Evolutionary conservation across 2,888 invertebrate species (phyloP), one percentile per base, ranked within the genome.

Genomic region (Parelbella ahira): DNA sequence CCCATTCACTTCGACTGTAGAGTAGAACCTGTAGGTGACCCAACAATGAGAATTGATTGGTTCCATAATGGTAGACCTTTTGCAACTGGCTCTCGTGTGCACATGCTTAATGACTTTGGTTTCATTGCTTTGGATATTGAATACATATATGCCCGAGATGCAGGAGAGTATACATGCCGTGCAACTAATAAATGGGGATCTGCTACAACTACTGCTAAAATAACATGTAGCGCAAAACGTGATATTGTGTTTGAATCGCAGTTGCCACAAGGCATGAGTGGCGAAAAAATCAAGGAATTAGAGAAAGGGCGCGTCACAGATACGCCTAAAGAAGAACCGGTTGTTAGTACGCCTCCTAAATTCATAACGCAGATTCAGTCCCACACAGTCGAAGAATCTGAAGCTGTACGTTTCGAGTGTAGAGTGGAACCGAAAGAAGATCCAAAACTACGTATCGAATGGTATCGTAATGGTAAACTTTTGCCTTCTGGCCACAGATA

Each of bases 131-230:
- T 99, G 37, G 99, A 99, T 78, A 91, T 99, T 34, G 88, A 98
- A 10, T 97, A 97, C 63, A 97, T 98, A 11, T 98, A 98, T 71
- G 96, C 99, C n/a, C 95, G 94, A 59, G 99, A 99, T 80, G 96
- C 96, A 3, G 98, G 98, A 8, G 95, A 97, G 0, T 99, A 98
- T 73, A 97, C 97, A 5, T 98, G 97, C 63, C 94, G 94, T 72
- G 98, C 98, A 0, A 93, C 95, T 42, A 99, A 99, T 74, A 94
- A 94, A 64, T 89, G 97, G 13, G 99, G 99, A 1, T 96, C 97
- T 88, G 97, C 97, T 7, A 96, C 94, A 4, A 97, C 97, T 4
- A 93, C 93, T 51, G 97, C 97, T 24, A 93, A 92, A 9, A 94
- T 96, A 3, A 97, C 98, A 2, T 95, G 96, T 0, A 96, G 97